Evolutionary conservation across 2,113 vertebrate genomes (phyloP).

Genomic region (Rhabdomys dilectus): DNA sequence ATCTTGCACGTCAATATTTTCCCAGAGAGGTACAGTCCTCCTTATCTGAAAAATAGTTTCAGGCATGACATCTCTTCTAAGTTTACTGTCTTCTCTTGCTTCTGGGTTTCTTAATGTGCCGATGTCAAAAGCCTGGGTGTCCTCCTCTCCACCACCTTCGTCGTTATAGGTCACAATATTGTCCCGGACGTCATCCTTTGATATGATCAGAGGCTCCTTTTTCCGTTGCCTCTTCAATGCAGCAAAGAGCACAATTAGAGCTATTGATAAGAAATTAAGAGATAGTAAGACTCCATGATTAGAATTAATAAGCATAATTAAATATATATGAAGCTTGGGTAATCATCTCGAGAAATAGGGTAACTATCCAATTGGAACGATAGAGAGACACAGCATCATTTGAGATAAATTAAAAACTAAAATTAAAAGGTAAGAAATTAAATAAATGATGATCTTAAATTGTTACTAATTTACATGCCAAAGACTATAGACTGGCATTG

Average conservation of each 20-base stretch:
- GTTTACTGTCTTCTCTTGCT: constrained; percentile 88
- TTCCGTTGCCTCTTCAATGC: constrained; percentile 89
- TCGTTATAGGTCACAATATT: constrained; percentile 92
- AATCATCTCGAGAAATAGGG: neutral
- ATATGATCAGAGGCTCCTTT: constrained; percentile 90
- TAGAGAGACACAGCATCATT: neutral
- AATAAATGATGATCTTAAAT: neutral
- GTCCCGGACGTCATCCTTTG: constrained; percentile 91
- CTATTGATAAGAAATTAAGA: constrained; percentile 73
- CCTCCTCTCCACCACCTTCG: constrained; percentile 91
- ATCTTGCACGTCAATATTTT: constrained; percentile 90
- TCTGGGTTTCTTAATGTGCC: constrained; percentile 90
- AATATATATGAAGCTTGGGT: neutral
- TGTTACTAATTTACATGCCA: neutral
- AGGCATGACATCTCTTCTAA: constrained; percentile 89
- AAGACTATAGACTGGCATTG: neutral
- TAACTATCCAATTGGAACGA: neutral
- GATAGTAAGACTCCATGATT: neutral
- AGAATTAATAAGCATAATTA: neutral
- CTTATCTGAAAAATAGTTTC: constrained; percentile 90
- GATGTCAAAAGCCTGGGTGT: constrained; percentile 92
- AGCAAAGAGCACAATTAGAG: constrained; percentile 88
- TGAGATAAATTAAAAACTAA: neutral
- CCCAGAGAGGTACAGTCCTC: constrained; percentile 87
- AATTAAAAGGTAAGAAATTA: neutral